Evolutionary conservation across 1,140 invertebrate species (phyloP), one percentile per base, ranked within the genome.

Genomic region (Aphaenogaster floridana): DNA sequence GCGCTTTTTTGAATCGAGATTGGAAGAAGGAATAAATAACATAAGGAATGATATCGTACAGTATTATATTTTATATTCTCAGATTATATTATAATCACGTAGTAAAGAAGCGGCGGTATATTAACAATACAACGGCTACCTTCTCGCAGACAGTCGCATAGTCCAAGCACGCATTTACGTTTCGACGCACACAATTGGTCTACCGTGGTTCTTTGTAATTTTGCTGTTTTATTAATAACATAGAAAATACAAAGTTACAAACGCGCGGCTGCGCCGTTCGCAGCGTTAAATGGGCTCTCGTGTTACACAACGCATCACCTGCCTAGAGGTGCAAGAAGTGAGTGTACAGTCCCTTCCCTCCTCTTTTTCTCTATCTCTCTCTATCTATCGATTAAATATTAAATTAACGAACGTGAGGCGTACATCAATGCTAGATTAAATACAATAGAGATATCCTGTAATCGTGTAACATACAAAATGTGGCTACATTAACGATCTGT

Each of bases 401-500:
- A 92, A 92, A 92, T 92, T 92, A 92, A 90, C 87, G 84, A 92
- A 91, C 54, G 68, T 79, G 57, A 54, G 63, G 78, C 72, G 52
- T 84, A 74, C 69, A 79, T 84, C 85, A 88, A 92, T 91, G 87
- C 89, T 91, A 79, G 85, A 83, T 89, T 84, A 92, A 91, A 89
- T 88, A 88, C 71, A 74, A 87, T 78, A 72, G 50, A 89, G 83
- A 50, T 77, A 68, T 81, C 63, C 76, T 88, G 66, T 48, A 50
- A 57, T 72, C 74, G 78, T 84, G 54, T 76, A 79, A 83, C 71
- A 90, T 78, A 72, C 78, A 90, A 87, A 90, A 78, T 89, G 89
- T 88, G 88, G 86, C 83, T 91, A 89, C 64, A 86, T 90, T 89
- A 89, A 92, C 89, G 90, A 91, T 87, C 88, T 86, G 88, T 88